Base-by-base conservation (phyloP, 2,797 vertebrate species). In the Lutjanus argentimaculatus region DNA sequence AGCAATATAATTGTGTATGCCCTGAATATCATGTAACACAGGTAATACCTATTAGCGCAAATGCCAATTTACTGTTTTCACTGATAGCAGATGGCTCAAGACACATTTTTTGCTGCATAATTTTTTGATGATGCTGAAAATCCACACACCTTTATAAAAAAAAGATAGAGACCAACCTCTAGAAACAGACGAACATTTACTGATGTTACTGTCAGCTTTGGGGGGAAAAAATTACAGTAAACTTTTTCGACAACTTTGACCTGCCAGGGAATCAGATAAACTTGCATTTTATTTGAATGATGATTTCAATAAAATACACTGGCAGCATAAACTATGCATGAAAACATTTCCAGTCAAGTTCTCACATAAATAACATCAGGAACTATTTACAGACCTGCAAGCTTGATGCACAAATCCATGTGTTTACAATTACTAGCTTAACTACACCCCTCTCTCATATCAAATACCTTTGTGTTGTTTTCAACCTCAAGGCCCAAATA, bases 381-480 rank as follows among this genome's bases (percentile, higher is more conserved):
- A 53, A 70, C n/a, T 42, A 42, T 53, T 77, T 58, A 65, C 21
- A 82, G 5, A 17, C n/a, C 49, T 66, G 30, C 43, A 25, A 42
- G 13, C 61, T 19, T 58, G 22, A 57, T 63, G 12, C 25, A 66
- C 72, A 72, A 49, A 67, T 9, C 25, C 79, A 75, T 15, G 6
- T 75, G 71, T 79, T 81, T 53, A 49, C 56, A 79, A 67, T 84
- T 75, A 66, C 62, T 9, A 15, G 15, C 14, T n/a, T 36, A 75
- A 59, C 21, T 52, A 52, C 7, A 53, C 8, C 63, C 14, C 55
- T n/a, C 5, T 49, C 61, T 42, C 52, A 8, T 52, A 48, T 75
- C 14, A 66, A 73, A 80, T 78, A 71, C 12, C 12, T 45, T 6
- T 25, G 10, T 30, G 30, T 21, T 73, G 57, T 75, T 68, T 59